phyloP scores from a whole-genome alignment of 2,888 invertebrate species.

The Griposia aprilina region DNA sequence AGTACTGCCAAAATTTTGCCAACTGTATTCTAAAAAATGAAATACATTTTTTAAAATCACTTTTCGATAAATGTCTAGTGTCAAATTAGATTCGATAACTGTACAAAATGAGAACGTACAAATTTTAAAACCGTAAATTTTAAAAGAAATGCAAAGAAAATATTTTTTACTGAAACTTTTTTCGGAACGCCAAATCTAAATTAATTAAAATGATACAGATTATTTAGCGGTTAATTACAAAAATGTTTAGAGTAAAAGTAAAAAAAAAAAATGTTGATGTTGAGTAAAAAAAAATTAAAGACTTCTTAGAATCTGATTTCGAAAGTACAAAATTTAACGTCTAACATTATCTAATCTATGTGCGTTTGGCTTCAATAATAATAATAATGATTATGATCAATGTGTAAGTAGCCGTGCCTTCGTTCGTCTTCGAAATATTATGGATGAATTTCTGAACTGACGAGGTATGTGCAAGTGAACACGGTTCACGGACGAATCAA shows the following conservation, averaged over 20 bases:
- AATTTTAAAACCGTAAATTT: slow-evolving; percentile 89
- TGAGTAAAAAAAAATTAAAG: slow-evolving; percentile 86
- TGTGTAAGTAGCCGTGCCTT: slow-evolving; percentile 90
- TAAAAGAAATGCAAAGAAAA: slow-evolving; percentile 85
- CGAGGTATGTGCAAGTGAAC: slow-evolving; percentile 63
- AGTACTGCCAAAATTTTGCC: slow-evolving; percentile 90
- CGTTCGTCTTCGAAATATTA: slow-evolving; percentile 87
- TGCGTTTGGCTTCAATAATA: slow-evolving; percentile 88
- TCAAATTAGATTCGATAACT: slow-evolving; percentile 90
- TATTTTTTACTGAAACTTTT: slow-evolving; percentile 90
- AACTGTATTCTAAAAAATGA: slow-evolving; percentile 88
- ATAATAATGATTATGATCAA: slow-evolving; percentile 77
- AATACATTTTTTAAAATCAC: slow-evolving; percentile 86
- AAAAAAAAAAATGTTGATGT: slow-evolving; percentile 84
- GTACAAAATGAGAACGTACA: slow-evolving; percentile 90
- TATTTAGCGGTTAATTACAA: slow-evolving; percentile 88
- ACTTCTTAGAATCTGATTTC: slow-evolving; percentile 90
- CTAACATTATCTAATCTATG: slow-evolving; percentile 87
- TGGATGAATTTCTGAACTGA: slow-evolving; percentile 68
- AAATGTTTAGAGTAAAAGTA: slow-evolving; percentile 76
- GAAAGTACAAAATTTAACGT: slow-evolving; percentile 90
- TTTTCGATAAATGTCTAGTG: slow-evolving; percentile 89
- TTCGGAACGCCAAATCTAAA: slow-evolving; percentile 90
- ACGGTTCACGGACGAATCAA: slow-evolving; percentile 71
- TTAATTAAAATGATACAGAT: slow-evolving; percentile 85